Evolutionary conservation across 1,140 invertebrate species (phyloP), one percentile per base, ranked within the genome.

Genomic region (Formica selysi): DNA sequence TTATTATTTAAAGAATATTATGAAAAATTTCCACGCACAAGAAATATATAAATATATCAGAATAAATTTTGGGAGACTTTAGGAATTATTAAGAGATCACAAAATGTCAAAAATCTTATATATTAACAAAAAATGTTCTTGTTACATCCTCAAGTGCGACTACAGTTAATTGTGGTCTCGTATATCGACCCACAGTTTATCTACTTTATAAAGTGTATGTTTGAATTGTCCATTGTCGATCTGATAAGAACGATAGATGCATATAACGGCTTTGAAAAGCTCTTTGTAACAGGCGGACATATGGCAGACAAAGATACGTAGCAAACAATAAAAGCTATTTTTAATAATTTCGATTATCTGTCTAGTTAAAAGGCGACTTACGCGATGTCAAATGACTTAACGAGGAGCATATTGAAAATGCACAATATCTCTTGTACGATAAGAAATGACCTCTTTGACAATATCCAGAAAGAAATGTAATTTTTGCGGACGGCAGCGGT

Each of bases 261-360:
- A 6, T 19, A 11, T 67, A 51, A 38, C 62, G 13, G n/a, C n/a
- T 67, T 51, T n/a, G 38, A 68, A 48, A 22, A 48, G 29, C 29
- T 38, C 29, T 0, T 67, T 6, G 22, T 22, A 68, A 68, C 44
- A 36, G 62, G 41, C n/a, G 41, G 8, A 41, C 44, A 68, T 26
- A 13, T 11, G 44, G 8, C 29, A 79, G 61, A 65, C 6, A n/a
- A 48, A 79, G 76, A 79, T 67, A 8, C 32, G 2, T 16, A 19
- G 13, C 32, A 38, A n/a, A 80, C 76, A 80, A 80, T 80, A 54
- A 80, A 51, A 54, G 6, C 76, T 54, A 48, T 44, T 79, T 79
- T 19, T 26, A 8, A 29, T 57, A 68, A 80, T 22, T 38, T 57
- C 32, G 32, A 80, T 80, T 68, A 54, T 68, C 41, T 38, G 13